A percentile compares a stretch with the other conserved stretches of the same genome.
Evolutionary conservation across 2,888 invertebrate genomes (phyloP).

Genomic region (Clunio marinus): DNA sequence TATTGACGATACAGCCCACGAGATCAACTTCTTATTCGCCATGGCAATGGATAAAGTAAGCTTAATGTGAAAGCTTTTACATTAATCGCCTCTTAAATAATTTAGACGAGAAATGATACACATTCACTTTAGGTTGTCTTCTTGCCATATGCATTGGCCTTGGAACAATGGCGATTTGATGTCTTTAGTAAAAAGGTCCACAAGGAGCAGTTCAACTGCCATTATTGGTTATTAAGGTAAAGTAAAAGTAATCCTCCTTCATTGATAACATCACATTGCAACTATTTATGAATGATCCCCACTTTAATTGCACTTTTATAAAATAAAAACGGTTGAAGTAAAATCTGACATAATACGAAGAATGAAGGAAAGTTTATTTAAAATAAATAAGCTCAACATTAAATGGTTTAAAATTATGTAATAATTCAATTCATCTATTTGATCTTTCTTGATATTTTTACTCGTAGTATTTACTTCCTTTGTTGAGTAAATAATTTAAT

Average conservation of each 20-base stretch:
- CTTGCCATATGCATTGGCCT: constrained; percentile 74
- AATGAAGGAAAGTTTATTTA: no score
- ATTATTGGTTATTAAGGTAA: constrained; percentile 81
- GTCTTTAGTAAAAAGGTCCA: constrained; percentile 70
- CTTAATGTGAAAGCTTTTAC: constrained; percentile 44
- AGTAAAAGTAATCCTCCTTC: no score
- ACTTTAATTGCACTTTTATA: no score
- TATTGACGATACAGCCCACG: constrained; percentile 73
- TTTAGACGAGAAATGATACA: background rate
- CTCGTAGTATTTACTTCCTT: no score
- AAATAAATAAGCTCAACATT: no score
- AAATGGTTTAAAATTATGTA: no score
- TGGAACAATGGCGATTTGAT: constrained; percentile 85
- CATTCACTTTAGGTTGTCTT: constrained; percentile 53
- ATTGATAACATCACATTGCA: no score
- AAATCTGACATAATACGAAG: no score
- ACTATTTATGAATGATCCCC: no score
- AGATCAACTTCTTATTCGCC: constrained; percentile 78
- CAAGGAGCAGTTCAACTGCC: constrained; percentile 77
- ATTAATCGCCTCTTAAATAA: background rate
- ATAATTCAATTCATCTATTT: no score
- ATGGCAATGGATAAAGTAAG: constrained; percentile 79
- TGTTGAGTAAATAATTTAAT: constrained; percentile 40
- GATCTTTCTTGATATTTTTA: no score
- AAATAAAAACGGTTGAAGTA: no score